phyloP scores from a whole-genome alignment of 2,797 vertebrate genomes.

The Micromesistius poutassou region DNA sequence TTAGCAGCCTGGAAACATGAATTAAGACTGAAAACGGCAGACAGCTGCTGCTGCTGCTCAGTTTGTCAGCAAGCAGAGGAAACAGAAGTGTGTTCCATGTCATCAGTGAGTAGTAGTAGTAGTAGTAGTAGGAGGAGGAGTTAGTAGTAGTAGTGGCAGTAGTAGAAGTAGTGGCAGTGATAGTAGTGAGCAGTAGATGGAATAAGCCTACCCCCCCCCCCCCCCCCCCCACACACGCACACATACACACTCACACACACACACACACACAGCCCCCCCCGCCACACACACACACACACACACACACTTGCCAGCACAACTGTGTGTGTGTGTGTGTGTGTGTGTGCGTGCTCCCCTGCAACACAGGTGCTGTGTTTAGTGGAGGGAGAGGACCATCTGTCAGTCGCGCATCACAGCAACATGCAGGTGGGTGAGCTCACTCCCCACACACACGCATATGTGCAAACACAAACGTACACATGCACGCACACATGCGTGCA shows the following conservation, averaged over 20 bases:
- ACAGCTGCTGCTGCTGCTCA: slow-evolving; percentile 6
- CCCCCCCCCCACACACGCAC: not conserved
- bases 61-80: not conserved
- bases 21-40: not conserved
- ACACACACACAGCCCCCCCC: slow-evolving; percentile 3
- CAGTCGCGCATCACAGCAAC: slow-evolving; percentile 3
- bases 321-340: not conserved
- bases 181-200: not conserved
- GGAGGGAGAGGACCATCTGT: slow-evolving; percentile 4
- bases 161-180: no score
- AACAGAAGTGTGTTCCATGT: not conserved
- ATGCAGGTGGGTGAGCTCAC: not conserved
- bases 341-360: not conserved
- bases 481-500: not conserved
- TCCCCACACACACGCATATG: not conserved
- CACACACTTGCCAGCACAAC: not conserved
- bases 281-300: slow-evolving; percentile 10
- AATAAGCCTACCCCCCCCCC: not conserved
- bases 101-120: not conserved
- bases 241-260: not conserved
- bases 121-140: not conserved
- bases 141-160: not conserved
- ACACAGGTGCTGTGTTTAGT: not conserved
- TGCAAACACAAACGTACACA: slow-evolving; percentile 7
- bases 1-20: slow-evolving; percentile 3